These are phyloP conservation scores for Adelphocoris suturalis DNA, from an alignment of 2,888 invertebrate genomes.

Conservation along the genomic window DNA sequence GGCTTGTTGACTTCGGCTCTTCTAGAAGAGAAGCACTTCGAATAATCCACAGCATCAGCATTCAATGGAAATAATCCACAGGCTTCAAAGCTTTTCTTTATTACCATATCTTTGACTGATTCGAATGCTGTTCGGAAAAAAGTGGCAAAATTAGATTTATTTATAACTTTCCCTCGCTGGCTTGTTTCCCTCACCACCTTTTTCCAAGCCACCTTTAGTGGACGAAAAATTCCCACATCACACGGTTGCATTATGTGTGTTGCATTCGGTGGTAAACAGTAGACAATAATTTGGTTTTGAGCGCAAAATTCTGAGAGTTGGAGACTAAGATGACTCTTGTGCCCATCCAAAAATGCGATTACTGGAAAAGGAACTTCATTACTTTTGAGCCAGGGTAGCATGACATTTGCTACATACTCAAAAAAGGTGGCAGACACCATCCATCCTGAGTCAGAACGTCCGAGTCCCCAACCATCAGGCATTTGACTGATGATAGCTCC, in stretches of 20 bases:
- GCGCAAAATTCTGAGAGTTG: background rate
- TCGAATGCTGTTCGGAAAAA: slow-evolving; percentile 76
- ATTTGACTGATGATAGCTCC: background rate
- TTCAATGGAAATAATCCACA: slow-evolving; percentile 75
- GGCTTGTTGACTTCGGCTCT: slow-evolving; percentile 20
- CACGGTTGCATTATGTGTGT: slow-evolving; percentile 77
- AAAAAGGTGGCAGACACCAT: slow-evolving; percentile 42
- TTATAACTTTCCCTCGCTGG: slow-evolving; percentile 74
- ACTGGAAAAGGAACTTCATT: slow-evolving; percentile 15
- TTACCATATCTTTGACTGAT: slow-evolving; percentile 73
- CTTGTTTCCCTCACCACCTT: slow-evolving; percentile 67
- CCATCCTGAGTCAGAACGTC: slow-evolving; percentile 47
- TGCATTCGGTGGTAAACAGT: slow-evolving; percentile 76
- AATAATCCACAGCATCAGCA: slow-evolving; percentile 67
- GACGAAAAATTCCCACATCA: slow-evolving; percentile 75
- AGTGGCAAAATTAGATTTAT: slow-evolving; percentile 76
- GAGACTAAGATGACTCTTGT: too few relatives aligned
- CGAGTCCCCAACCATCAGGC: slow-evolving; percentile 6
- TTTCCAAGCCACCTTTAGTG: background rate
- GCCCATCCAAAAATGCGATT: slow-evolving; percentile 26
- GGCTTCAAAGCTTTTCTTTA: slow-evolving; percentile 76
- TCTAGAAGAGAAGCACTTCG: slow-evolving; percentile 35
- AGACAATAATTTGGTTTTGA: slow-evolving; percentile 72
- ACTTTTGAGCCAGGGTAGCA: slow-evolving; percentile 19
- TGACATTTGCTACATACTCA: slow-evolving; percentile 27